Base-by-base conservation (phyloP, 2,888 invertebrate species). In the Hecatera dysodea region DNA sequence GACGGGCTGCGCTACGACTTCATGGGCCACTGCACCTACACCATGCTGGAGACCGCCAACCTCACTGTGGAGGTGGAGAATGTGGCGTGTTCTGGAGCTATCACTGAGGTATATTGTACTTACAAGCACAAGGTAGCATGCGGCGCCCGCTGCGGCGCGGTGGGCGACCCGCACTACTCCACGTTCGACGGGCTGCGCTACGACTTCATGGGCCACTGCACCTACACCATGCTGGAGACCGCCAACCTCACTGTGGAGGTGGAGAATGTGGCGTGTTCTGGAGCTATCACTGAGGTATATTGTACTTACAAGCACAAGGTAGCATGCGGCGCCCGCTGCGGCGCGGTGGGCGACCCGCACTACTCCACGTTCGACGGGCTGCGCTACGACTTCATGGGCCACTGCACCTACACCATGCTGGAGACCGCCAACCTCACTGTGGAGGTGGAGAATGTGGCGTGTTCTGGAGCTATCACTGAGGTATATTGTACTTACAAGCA, bases 121-220 rank as follows among this genome's bases (percentile, higher is more conserved):
- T 4, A 29, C 29, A 2, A 29, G 29, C 29, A 29, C 29, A 29
- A 29, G 29, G 29, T 29, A 29, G 29, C 29, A 6, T 29, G 29
- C 29, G 29, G 29, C 29, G 29, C 29, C 29, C 29, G 29, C 29
- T 29, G 29, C 29, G 29, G 29, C 29, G 29, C 29, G 29, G 29
- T 29, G 29, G 29, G 29, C 29, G 29, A 29, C 29, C 29, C 29
- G 29, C 29, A 29, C 29, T 29, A 29, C 29, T 29, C 29, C 29
- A 99, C 99, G 0, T 99, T 99, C 90, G 99, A 99, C 92, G 99
- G 99, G 0, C 97, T 97, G 80, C 97, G 97, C 2, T 99, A 97
- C 91, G 98, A 98, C 93, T 99, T 99, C 92, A 98, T 98, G 98
- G 99, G 99, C 0, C 97, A 97, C 86, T 99, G 99, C 91, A 97